Evolutionary conservation across 1,140 invertebrate genomes (phyloP), one percentile per base, ranked within the genome.

Genomic region (Anadara kagoshimensis): DNA sequence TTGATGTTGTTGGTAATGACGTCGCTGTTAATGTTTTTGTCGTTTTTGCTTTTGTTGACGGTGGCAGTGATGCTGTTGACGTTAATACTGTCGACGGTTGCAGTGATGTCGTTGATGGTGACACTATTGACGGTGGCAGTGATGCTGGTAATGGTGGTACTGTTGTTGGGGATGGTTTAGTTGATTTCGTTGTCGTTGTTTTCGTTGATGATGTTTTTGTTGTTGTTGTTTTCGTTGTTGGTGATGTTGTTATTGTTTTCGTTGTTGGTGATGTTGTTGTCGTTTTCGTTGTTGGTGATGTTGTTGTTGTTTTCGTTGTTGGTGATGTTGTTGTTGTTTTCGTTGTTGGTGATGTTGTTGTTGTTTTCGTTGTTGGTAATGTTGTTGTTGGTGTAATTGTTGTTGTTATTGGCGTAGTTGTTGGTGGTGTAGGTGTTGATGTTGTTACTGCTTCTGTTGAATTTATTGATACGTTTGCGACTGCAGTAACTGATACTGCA

Each of bases 51-150:
- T n/a, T 8, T 62, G 11, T 62, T 26, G 58, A 26, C 10, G 1
- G 62, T 20, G 26, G 26, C 26, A 45, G 2, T 64, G 57, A 11
- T 43, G 26, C 45, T 36, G 69, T 62, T 41, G 58, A 43, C 24
- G 16, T 63, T 24, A 59, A 2, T 14, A 59, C 51, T 56, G 57
- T 10, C 12, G 24, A 26, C 41, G 8, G 45, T 49, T 51, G 44
- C 12, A 1, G 62, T 5, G 7, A 11, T 47, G 16, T n/a, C 22
- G 62, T 72, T 67, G 43, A 43, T 56, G 16, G 7, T 0, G 62
- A 0, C 18, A 5, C 36, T 5, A 61, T 41, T n/a, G 67, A 5
- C 5, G 36, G 5, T 44, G 0, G 18, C 22, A n/a, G 12, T 69
- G 29, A 10, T 49, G n/a, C 18, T 71, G 56, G 0, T 26, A 20